phyloP scores from a whole-genome alignment of 2,113 vertebrate species.

The Regulus satrapa region DNA sequence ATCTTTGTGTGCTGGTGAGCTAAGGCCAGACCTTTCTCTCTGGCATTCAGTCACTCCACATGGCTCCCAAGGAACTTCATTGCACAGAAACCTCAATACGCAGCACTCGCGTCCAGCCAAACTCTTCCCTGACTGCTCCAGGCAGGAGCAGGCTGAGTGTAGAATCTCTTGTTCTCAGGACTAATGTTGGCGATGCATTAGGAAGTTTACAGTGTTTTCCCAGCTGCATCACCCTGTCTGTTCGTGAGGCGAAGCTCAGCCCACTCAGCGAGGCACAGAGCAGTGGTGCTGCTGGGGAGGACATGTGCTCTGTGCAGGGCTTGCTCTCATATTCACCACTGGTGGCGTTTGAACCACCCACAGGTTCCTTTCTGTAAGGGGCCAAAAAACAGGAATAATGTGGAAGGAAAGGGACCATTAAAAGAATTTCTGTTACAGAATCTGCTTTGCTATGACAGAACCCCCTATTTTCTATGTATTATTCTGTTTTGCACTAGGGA shows the following conservation, averaged over 20 bases:
- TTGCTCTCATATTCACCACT: rapidly evolving
- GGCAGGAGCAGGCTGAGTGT: rapidly evolving
- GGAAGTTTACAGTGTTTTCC: not conserved
- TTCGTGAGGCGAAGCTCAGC: not conserved
- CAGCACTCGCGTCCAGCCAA: not conserved
- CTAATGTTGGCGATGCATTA: too few relatives aligned
- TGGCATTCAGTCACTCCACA: rapidly evolving
- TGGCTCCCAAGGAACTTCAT: not conserved
- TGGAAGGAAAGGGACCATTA: not conserved
- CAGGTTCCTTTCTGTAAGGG: not conserved
- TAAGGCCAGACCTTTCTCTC: not conserved
- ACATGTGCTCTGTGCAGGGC: rapidly evolving
- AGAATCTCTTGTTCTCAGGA: not conserved
- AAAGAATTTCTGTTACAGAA: not conserved
- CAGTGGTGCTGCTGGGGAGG: too few relatives aligned
- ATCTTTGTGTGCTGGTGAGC: not conserved
- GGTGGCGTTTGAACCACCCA: not conserved
- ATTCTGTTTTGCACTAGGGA: not conserved
- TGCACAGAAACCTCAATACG: not conserved
- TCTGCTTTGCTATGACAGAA: not conserved
- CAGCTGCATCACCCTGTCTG: rapidly evolving
- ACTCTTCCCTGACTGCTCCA: not conserved
- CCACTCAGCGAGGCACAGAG: not conserved
- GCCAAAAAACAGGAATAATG: not conserved
- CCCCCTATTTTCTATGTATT: not conserved